Percentiles rank a stretch among this genome's conserved stretches.
phyloP scores from a whole-genome alignment of 2,113 vertebrate species.

The Porphyrio hochstetteri region DNA sequence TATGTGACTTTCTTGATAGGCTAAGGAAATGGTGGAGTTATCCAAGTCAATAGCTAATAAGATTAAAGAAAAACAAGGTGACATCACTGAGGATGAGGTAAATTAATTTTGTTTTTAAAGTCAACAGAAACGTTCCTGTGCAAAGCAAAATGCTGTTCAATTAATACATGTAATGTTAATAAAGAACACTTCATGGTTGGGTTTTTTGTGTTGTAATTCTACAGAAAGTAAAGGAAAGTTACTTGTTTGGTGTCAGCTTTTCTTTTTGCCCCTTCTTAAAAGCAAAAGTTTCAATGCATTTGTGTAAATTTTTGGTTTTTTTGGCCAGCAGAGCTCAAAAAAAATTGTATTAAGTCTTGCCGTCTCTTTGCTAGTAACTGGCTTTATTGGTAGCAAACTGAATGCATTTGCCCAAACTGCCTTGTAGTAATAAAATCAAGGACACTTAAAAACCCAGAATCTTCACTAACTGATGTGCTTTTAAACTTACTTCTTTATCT shows the following conservation, averaged over 20 bases:
- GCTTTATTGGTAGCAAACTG: background rate
- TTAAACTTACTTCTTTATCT: background rate
- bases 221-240: background rate
- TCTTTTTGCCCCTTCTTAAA: background rate
- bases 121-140: background rate
- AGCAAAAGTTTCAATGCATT: background rate
- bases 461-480: background rate
- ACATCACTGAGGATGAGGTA: constrained; percentile 98
- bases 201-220: background rate
- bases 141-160: background rate
- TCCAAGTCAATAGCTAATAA: constrained; percentile 97
- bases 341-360: background rate
- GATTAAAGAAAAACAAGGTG: constrained; percentile 98
- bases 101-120: background rate
- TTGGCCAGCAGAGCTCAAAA: background rate
- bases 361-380: background rate
- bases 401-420: background rate
- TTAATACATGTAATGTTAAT: background rate
- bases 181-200: background rate
- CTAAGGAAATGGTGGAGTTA: constrained; percentile 98
- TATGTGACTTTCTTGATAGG: constrained; percentile 75
- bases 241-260: background rate
- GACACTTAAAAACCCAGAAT: background rate
- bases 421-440: background rate
- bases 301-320: background rate